Conservation (phyloP, 2,888 invertebrate genomes). For the Nemotelus pantherinus region DNA sequence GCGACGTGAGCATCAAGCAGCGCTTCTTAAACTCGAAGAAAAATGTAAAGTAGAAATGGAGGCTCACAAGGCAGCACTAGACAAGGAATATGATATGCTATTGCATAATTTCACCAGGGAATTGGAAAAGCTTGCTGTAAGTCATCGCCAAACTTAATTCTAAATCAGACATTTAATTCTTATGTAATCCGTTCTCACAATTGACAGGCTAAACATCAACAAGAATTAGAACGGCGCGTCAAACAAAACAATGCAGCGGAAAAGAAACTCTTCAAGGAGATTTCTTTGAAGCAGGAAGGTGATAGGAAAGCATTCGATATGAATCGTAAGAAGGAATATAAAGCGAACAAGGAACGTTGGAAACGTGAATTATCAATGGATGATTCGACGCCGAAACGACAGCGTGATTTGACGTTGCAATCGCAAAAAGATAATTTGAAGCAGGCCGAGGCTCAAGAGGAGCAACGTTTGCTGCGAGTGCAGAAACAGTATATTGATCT, state of each 20-base stretch:
- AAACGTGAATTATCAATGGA: slow-evolving; percentile 93
- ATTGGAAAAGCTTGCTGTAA: slow-evolving; percentile 83
- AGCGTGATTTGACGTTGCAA: slow-evolving; percentile 89
- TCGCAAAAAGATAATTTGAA: slow-evolving; percentile 92
- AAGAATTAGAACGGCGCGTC: slow-evolving; percentile 81
- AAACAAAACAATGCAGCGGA: slow-evolving; percentile 90
- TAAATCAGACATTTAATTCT: not conserved
- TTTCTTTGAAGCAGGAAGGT: slow-evolving; percentile 86
- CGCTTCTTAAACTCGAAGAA: slow-evolving; percentile 92
- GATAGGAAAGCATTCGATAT: slow-evolving; percentile 92
- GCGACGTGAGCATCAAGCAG: slow-evolving; percentile 96
- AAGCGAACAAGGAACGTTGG: slow-evolving; percentile 95
- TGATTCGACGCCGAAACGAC: slow-evolving; percentile 90
- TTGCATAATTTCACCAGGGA: slow-evolving; percentile 92
- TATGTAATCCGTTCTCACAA: not conserved
- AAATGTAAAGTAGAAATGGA: slow-evolving; percentile 97
- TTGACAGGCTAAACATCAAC: slow-evolving; percentile 74
- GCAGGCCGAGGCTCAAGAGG: slow-evolving; percentile 90
- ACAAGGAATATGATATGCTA: slow-evolving; percentile 95
- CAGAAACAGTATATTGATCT: slow-evolving; percentile 92
- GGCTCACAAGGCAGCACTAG: slow-evolving; percentile 91
- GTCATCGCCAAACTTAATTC: slow-evolving; percentile 27
- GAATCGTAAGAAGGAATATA: slow-evolving; percentile 96
- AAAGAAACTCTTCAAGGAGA: slow-evolving; percentile 93
- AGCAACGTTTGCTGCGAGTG: slow-evolving; percentile 84